Base-by-base conservation (phyloP, 1,140 invertebrate genomes). In the Drosophila mojavensis region DNA sequence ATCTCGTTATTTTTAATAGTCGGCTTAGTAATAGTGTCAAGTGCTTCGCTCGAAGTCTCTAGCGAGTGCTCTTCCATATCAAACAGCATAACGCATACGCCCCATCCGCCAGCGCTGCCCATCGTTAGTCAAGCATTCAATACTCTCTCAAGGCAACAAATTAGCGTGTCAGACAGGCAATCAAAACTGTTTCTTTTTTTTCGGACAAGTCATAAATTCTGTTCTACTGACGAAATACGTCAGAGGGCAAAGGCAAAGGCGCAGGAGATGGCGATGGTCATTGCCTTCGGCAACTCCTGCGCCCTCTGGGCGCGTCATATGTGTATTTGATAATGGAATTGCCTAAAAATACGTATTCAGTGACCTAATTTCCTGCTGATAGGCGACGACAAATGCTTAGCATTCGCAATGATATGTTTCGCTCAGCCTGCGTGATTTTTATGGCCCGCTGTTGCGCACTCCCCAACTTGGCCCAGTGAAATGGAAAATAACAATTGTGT, bases 351-450 rank as follows among this genome's bases (percentile, higher is more conserved):
- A 88, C 81, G 59, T 41, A 61, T 68, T 56, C 84, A 68, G 78
- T 88, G 84, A 89, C 84, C 84, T 75, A 89, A 90, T 84, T 84
- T 89, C 77, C 55, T 62, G 85, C 54, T 89, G 84, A 75, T 68
- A 71, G 68, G 51, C 43, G 43, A 3, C 72, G 63, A 89, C 83
- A 86, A 83, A 89, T 86, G 84, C 17, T 64, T 24, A 7, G 55
- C 81, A 84, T 88, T 61, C 69, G 63, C 63, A 63, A 61, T 60
- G 60, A 59, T 66, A 81, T 65, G 10, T 26, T 39, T 51, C 48
- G 1, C 47, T 30, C 70, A 45, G 69, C 48, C 69, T 82, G 79
- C 67, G 83, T 77, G 83, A 81, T 86, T 82, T 86, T 85, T 85
- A 81, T 76, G 61, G 43, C 13, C 26, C 20, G 28, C 41, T 86